Conservation (phyloP, 2,797 vertebrate species). For the Onychomys arenicola region DNA sequence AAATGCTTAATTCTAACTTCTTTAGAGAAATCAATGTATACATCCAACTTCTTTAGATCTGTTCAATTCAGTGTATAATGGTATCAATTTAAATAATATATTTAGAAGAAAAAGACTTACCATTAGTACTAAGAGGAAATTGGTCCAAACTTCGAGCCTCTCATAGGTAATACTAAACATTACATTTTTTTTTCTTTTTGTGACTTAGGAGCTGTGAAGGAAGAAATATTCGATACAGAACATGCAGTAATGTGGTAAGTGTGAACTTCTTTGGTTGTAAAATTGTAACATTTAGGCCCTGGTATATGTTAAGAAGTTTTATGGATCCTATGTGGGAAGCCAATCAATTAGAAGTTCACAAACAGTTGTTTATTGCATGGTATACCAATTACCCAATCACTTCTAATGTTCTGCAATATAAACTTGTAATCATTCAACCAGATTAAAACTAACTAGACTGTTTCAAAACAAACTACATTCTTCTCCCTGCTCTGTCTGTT, state of each 20-base stretch:
- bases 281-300: neutral
- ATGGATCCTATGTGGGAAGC: neutral
- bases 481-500: conserved; percentile 49
- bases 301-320: neutral
- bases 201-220: conserved; percentile 95
- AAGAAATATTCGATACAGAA: conserved; percentile 97
- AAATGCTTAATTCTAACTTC: neutral
- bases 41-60: neutral
- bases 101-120: neutral
- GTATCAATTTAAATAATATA: neutral
- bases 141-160: neutral
- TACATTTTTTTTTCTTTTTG: conserved; percentile 79
- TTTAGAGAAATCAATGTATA: neutral
- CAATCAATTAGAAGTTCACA: neutral
- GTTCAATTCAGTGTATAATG: neutral
- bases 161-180: neutral
- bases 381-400: neutral
- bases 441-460: conserved; percentile 49
- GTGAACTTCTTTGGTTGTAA: conserved; percentile 25
- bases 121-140: neutral
- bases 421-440: conserved; percentile 42
- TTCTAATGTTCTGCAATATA: conserved; percentile 13
- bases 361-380: conserved; percentile 16
- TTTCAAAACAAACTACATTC: conserved; percentile 58
- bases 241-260: conserved; percentile 99